Conservation (phyloP, 2,888 invertebrate species). For the Formica aserva region DNA sequence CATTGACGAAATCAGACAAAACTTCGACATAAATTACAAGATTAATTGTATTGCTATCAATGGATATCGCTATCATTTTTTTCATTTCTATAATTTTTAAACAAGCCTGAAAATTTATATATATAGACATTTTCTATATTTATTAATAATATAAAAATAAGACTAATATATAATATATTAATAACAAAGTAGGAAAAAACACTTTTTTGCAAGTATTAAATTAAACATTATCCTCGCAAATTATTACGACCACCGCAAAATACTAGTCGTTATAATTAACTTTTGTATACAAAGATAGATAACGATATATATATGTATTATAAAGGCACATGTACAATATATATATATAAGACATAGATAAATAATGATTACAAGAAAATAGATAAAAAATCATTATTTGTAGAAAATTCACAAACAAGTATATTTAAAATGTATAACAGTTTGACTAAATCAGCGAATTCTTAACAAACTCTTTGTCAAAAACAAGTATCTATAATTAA, state of each 20-base stretch:
- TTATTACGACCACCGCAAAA: not conserved
- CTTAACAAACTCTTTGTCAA: not conserved
- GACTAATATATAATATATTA: not conserved
- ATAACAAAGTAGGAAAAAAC: not conserved
- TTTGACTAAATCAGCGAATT: not conserved
- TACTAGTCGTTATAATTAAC: constrained; percentile 22
- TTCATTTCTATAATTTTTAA: not conserved
- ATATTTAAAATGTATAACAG: not conserved
- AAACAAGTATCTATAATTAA: not conserved
- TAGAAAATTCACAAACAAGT: not conserved
- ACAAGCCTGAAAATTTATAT: not conserved
- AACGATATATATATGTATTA: not conserved
- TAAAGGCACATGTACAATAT: not conserved
- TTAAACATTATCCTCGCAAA: not conserved
- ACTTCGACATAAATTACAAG: not conserved
- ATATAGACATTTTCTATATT: not conserved
- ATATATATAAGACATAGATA: not conserved
- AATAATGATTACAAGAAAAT: not conserved
- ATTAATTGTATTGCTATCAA: not conserved
- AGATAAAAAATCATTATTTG: not conserved
- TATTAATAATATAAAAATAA: not conserved
- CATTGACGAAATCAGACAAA: not conserved
- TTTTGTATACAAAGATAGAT: not conserved
- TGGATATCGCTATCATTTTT: not conserved
- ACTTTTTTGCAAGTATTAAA: not conserved